A percentile compares a stretch with the other conserved stretches of the same genome.
Conservation (phyloP, 2,888 invertebrate species). For the Rhingia campestris region DNA sequence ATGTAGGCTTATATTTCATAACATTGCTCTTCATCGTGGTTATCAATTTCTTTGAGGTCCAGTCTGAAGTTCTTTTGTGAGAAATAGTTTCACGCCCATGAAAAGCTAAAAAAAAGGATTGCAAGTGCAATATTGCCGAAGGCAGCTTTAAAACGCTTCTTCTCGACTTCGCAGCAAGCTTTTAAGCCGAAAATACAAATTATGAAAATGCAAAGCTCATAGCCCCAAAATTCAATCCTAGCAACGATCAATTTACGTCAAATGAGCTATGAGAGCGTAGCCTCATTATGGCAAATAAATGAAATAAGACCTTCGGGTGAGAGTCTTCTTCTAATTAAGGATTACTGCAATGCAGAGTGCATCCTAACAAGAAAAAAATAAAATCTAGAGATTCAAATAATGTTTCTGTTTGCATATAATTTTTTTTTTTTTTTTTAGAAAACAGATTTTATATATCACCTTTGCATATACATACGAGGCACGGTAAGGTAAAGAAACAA, state of each 20-base stretch:
- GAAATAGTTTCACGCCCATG: too few relatives aligned
- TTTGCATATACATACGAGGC: conserved; percentile 1
- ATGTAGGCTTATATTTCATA: too few relatives aligned
- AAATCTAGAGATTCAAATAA: conserved; percentile 36
- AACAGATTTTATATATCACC: conserved; percentile 1
- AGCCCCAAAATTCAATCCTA: neutral
- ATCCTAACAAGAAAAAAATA: conserved; percentile 16
- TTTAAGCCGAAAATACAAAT: too few relatives aligned
- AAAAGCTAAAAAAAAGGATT: too few relatives aligned
- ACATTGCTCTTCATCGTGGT: too few relatives aligned
- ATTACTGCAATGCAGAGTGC: conserved; percentile 67
- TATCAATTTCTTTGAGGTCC: too few relatives aligned
- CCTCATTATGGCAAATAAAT: conserved; percentile 36
- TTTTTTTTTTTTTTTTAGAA: conserved; percentile 3
- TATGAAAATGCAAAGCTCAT: too few relatives aligned
- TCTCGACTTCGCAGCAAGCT: too few relatives aligned
- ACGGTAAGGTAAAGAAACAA: conserved; percentile 6
- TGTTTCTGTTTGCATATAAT: neutral
- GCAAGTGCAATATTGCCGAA: too few relatives aligned
- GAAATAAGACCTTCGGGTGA: conserved; percentile 7
- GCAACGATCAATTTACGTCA: conserved; percentile 13
- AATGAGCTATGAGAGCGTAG: conserved; percentile 4
- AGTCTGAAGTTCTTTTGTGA: too few relatives aligned
- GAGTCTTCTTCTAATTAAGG: conserved; percentile 55
- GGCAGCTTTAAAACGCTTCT: too few relatives aligned